Percentiles rank a stretch among this genome's conserved stretches.
phyloP scores from a whole-genome alignment of 2,888 invertebrate species.

The Yponomeuta cagnagella region DNA sequence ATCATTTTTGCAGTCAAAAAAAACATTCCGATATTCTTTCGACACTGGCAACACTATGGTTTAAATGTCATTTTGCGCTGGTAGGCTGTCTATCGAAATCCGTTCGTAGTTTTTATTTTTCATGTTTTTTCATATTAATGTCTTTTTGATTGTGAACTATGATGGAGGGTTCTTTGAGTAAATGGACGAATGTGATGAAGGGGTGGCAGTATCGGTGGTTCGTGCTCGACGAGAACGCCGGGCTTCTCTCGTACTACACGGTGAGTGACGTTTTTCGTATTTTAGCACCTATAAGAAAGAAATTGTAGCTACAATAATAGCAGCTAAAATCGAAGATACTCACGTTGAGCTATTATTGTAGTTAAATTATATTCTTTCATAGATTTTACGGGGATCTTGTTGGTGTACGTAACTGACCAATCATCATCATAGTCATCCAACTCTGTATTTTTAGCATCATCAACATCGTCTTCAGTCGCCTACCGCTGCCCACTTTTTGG shows the following conservation, averaged over 20 bases:
- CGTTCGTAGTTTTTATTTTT: constrained; percentile 9
- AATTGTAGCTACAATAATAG: background rate
- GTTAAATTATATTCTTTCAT: background rate
- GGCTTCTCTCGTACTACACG: constrained; percentile 97
- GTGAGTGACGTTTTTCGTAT: constrained; percentile 78
- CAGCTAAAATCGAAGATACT: background rate
- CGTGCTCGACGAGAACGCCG: constrained; percentile 97
- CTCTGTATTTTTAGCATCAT: too few species aligned
- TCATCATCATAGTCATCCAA: too few species aligned
- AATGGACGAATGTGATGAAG: constrained; percentile 98
- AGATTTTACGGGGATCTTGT: background rate
- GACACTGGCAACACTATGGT: background rate
- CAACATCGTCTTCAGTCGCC: too few species aligned
- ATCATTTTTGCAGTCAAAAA: background rate
- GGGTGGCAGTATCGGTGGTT: constrained; percentile 99
- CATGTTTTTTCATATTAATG: background rate
- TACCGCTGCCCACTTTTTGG: too few species aligned
- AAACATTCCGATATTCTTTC: background rate
- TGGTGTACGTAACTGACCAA: background rate
- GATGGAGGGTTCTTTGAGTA: constrained; percentile 96
- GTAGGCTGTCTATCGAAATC: background rate
- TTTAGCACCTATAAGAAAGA: background rate
- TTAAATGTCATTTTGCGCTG: background rate
- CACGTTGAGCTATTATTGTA: background rate
- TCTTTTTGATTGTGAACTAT: constrained; percentile 54